These are phyloP conservation scores for Drosophila maculinotata DNA, from an alignment of 2,888 invertebrate genomes.

Conservation along the genomic window DNA sequence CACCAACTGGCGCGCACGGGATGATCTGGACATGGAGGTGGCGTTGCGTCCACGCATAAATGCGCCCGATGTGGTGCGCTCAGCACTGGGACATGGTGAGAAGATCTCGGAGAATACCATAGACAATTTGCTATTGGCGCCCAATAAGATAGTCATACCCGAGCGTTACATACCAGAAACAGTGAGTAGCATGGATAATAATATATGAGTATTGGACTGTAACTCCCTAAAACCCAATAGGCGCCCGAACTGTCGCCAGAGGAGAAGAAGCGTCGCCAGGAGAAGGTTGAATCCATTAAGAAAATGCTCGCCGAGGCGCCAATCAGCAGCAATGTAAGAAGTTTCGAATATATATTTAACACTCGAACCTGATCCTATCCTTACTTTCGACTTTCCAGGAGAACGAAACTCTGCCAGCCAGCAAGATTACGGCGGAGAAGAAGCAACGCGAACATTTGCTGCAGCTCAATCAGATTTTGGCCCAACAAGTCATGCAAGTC, in stretches of 20 bases:
- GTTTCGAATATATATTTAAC: too few relatives aligned
- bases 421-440: constrained; percentile 93
- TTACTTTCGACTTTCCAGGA: constrained; percentile 60
- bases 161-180: constrained; percentile 96
- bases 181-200: constrained; percentile 84
- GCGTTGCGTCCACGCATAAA: constrained; percentile 91
- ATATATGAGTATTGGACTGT: rapidly evolving
- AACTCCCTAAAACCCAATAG: constrained; percentile 85
- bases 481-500: constrained; percentile 97
- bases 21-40: constrained; percentile 94
- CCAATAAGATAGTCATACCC: constrained; percentile 95
- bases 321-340: constrained; percentile 84
- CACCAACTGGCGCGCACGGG: constrained; percentile 89
- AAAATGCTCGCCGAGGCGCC: constrained; percentile 93
- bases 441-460: constrained; percentile 94
- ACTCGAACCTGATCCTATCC: neutral
- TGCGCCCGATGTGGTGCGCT: constrained; percentile 94
- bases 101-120: constrained; percentile 90
- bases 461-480: constrained; percentile 95
- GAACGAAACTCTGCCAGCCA: constrained; percentile 86
- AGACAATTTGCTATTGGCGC: constrained; percentile 93
- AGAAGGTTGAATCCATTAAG: constrained; percentile 96
- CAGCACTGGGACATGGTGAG: constrained; percentile 88
- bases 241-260: constrained; percentile 93
- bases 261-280: constrained; percentile 92